Evolutionary conservation across 2,113 vertebrate species (phyloP).

Genomic region (Rhipidura dahli): DNA sequence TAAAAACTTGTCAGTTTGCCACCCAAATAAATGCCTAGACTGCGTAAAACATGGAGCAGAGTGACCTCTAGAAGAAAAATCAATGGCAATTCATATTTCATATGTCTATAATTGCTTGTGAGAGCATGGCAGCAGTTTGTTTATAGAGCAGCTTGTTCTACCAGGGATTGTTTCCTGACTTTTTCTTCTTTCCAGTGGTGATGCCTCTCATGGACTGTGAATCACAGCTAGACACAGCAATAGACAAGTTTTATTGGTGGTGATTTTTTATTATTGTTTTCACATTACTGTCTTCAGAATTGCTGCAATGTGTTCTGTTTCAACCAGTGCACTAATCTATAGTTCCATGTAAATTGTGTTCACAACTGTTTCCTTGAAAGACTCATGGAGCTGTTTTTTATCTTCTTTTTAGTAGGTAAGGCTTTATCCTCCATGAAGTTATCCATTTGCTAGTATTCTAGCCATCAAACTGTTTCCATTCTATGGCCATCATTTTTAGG

Average conservation of each 20-base stretch:
- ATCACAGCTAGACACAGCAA: slow-evolving; percentile 36
- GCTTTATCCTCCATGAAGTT: slow-evolving; percentile 79
- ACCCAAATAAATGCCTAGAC: slow-evolving; percentile 83
- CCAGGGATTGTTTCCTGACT: slow-evolving; percentile 55
- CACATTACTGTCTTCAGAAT: slow-evolving; percentile 37
- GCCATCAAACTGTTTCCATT: slow-evolving; percentile 76
- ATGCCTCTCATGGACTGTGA: slow-evolving; percentile 14
- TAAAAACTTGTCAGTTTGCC: slow-evolving; percentile 77
- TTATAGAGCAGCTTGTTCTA: slow-evolving; percentile 46
- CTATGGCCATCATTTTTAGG: slow-evolving; percentile 75
- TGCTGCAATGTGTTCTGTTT: background rate
- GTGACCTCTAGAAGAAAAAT: slow-evolving; percentile 83
- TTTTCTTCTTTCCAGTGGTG: slow-evolving; percentile 46
- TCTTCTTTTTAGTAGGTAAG: slow-evolving; percentile 23
- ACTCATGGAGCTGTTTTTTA: slow-evolving; percentile 15
- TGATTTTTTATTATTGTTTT: slow-evolving; percentile 29
- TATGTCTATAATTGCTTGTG: slow-evolving; percentile 84
- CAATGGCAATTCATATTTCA: slow-evolving; percentile 91
- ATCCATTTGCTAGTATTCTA: slow-evolving; percentile 83
- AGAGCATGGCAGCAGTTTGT: slow-evolving; percentile 74
- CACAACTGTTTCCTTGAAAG: slow-evolving; percentile 54
- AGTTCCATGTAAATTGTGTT: background rate
- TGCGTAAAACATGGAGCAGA: slow-evolving; percentile 75
- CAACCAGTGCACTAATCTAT: background rate
- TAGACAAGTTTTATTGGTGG: slow-evolving; percentile 23